These are phyloP conservation scores for Megathymus violae DNA, from an alignment of 1,140 invertebrate species.

Conservation along the genomic window DNA sequence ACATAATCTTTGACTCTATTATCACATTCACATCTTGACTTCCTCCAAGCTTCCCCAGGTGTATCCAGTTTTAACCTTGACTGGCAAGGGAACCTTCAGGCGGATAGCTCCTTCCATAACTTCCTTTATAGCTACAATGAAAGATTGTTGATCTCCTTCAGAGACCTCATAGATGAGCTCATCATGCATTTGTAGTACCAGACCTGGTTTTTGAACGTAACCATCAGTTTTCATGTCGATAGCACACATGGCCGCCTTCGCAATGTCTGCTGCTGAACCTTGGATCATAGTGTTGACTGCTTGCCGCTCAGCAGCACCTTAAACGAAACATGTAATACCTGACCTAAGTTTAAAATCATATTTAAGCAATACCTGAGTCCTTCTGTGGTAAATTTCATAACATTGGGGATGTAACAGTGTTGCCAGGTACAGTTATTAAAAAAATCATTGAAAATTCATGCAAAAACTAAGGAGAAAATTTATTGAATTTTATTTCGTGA, in stretches of 20 bases:
- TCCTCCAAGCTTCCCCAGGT: slow-evolving; percentile 91
- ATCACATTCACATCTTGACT: slow-evolving; percentile 45
- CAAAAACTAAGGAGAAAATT: no score
- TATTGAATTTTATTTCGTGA: no score
- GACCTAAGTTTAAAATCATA: no score
- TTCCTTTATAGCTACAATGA: slow-evolving; percentile 88
- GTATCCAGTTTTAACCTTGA: slow-evolving; percentile 92
- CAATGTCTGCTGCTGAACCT: slow-evolving; percentile 97
- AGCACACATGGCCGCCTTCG: slow-evolving; percentile 94
- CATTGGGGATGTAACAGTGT: no score
- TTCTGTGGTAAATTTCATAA: no score
- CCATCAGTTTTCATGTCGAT: slow-evolving; percentile 88
- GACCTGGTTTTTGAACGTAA: slow-evolving; percentile 78
- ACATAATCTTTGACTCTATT: slow-evolving; percentile 35
- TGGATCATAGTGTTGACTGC: slow-evolving; percentile 97
- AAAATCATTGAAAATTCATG: no score
- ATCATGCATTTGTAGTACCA: slow-evolving; percentile 97
- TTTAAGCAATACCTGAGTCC: no score
- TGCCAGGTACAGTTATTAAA: no score
- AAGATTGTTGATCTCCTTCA: slow-evolving; percentile 84
- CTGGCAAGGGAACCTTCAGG: slow-evolving; percentile 91
- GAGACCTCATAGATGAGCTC: slow-evolving; percentile 97
- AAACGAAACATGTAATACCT: slow-evolving; percentile 19
- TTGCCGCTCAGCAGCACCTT: slow-evolving; percentile 96
- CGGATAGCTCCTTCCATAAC: slow-evolving; percentile 92